phyloP scores from a whole-genome alignment of 2,797 vertebrate species.

The Oryzias dopingdopingensis region DNA sequence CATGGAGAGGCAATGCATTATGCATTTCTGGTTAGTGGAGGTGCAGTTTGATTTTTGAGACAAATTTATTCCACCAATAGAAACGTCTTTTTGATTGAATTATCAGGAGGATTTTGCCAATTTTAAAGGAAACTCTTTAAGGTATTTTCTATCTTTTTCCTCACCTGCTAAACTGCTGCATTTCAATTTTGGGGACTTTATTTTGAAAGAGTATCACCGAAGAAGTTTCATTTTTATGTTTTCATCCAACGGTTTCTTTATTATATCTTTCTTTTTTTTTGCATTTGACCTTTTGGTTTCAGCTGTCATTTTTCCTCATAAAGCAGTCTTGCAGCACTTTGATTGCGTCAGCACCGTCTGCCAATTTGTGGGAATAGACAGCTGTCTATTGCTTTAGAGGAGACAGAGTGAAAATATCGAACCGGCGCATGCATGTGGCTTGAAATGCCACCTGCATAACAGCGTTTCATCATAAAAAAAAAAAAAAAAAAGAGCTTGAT shows the following conservation, averaged over 20 bases:
- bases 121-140: constrained; percentile 14
- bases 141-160: constrained; percentile 8
- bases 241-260: too few species aligned
- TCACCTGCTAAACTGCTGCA: constrained; percentile 1
- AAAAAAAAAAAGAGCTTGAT: constrained; percentile 59
- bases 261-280: constrained; percentile 17
- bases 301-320: constrained; percentile 28
- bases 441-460: constrained; percentile 49
- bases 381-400: constrained; percentile 63
- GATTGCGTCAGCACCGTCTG: constrained; percentile 59
- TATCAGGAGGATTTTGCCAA: constrained; percentile 5
- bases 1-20: constrained; percentile 53
- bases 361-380: constrained; percentile 63
- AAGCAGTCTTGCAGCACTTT: constrained; percentile 31
- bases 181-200: too few species aligned
- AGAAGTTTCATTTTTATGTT: too few species aligned
- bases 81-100: constrained; percentile 9
- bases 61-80: constrained; percentile 3
- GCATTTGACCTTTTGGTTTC: constrained; percentile 53
- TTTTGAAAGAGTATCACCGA: too few species aligned
- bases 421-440: constrained; percentile 51
- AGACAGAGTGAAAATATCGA: constrained; percentile 71
- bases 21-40: constrained; percentile 26
- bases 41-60: constrained; percentile 19
- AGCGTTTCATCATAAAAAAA: constrained; percentile 62